Percentiles rank a stretch among this genome's conserved stretches.
Evolutionary conservation across 2,888 invertebrate genomes (phyloP).

Genomic region (Pterobdella sp.): DNA sequence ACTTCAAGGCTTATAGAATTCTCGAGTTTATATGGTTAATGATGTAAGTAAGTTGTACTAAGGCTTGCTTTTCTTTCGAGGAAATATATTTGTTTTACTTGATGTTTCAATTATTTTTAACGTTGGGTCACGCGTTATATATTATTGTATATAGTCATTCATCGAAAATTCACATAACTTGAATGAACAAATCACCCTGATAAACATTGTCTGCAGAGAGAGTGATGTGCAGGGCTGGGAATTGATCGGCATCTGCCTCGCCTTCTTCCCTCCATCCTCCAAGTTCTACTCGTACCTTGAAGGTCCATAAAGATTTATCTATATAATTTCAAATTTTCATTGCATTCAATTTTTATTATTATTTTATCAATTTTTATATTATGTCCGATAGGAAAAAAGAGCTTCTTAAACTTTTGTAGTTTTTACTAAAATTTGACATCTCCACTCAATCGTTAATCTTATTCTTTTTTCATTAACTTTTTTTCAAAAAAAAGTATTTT

Average conservation of each 20-base stretch:
- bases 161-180: neutral
- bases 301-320: slow-evolving; percentile 18
- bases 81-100: too few relatives aligned
- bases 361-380: too few relatives aligned
- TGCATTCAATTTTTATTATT: neutral
- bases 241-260: slow-evolving; percentile 33
- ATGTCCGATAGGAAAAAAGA: too few relatives aligned
- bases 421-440: neutral
- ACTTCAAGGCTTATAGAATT: too few relatives aligned
- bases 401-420: neutral
- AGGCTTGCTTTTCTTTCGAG: too few relatives aligned
- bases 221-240: slow-evolving; percentile 33
- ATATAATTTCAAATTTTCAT: too few relatives aligned
- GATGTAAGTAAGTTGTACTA: too few relatives aligned
- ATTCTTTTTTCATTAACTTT: neutral
- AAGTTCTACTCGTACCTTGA: slow-evolving; percentile 34
- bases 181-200: neutral
- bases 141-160: neutral
- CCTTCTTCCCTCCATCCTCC: slow-evolving; percentile 33
- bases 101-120: neutral
- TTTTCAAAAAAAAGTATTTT: neutral
- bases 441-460: neutral
- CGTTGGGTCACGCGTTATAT: neutral
- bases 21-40: too few relatives aligned
- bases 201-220: slow-evolving; percentile 15